Conservation (phyloP, 2,888 invertebrate genomes). For the Serripes groenlandicus region DNA sequence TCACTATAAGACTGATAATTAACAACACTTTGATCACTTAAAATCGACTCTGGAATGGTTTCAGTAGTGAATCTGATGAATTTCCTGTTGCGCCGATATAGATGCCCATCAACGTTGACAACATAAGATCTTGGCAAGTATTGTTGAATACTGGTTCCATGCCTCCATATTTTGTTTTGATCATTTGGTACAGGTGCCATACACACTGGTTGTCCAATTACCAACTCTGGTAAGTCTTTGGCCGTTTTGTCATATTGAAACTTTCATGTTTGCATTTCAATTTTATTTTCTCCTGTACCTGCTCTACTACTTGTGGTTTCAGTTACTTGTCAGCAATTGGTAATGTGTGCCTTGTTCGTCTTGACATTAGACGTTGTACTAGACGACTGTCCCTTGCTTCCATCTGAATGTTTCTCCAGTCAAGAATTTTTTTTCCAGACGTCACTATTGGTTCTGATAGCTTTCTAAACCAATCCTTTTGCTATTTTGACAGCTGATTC, state of each 20-base stretch:
- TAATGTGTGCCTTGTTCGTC: constrained; percentile 45
- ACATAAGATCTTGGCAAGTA: constrained; percentile 15
- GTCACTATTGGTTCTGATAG: not conserved
- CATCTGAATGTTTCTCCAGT: constrained; percentile 58
- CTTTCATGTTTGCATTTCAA: not conserved
- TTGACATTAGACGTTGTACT: constrained; percentile 53
- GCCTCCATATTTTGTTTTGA: constrained; percentile 8
- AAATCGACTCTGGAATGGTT: constrained; percentile 13
- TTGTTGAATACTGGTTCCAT: constrained; percentile 16
- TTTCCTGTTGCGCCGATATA: constrained; percentile 24
- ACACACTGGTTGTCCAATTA: constrained; percentile 24
- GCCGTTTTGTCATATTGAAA: constrained; percentile 16
- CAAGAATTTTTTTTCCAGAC: constrained; percentile 39
- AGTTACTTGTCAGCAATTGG: constrained; percentile 16
- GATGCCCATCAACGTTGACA: constrained; percentile 14
- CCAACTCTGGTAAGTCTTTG: constrained; percentile 22
- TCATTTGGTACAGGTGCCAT: constrained; percentile 23
- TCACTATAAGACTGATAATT: too few species aligned
- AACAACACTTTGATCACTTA: constrained; percentile 8
- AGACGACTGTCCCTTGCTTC: constrained; percentile 50
- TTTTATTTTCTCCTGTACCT: not conserved
- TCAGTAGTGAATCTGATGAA: constrained; percentile 19
- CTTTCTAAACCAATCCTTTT: too few species aligned
- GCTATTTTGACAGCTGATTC: too few species aligned
- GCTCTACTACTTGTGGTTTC: constrained; percentile 30